phyloP scores from a whole-genome alignment of 2,888 invertebrate species.

The Acronicta aceris region DNA sequence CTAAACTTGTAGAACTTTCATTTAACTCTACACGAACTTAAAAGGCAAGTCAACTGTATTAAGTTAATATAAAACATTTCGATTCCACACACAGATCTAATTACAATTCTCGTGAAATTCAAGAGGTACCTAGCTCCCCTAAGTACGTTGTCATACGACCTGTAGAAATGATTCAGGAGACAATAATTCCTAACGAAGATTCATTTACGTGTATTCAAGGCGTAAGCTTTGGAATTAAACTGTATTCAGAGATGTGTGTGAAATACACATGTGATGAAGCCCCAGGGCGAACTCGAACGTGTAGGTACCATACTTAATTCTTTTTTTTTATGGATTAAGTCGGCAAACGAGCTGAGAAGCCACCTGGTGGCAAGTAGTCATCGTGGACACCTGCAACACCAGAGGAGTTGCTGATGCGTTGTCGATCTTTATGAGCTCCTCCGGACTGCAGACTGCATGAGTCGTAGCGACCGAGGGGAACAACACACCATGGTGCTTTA shows the following conservation, averaged over 20 bases:
- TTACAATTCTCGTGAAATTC: slow-evolving; percentile 26
- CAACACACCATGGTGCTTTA: too few relatives aligned
- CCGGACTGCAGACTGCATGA: too few relatives aligned
- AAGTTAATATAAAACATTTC: slow-evolving; percentile 28
- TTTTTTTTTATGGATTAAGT: too few relatives aligned
- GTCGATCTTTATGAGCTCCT: too few relatives aligned
- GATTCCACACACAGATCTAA: slow-evolving; percentile 21
- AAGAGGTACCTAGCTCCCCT: slow-evolving; percentile 11
- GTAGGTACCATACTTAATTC: neutral
- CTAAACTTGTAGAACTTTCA: too few relatives aligned
- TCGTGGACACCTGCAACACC: too few relatives aligned
- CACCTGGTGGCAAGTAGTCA: too few relatives aligned
- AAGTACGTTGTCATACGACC: slow-evolving; percentile 34
- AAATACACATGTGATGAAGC: slow-evolving; percentile 9
- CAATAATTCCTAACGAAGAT: slow-evolving; percentile 49
- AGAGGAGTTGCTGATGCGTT: too few relatives aligned
- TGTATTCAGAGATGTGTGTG: slow-evolving; percentile 61
- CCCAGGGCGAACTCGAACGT: slow-evolving; percentile 1
- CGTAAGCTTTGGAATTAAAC: slow-evolving; percentile 57
- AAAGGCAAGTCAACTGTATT: slow-evolving; percentile 18
- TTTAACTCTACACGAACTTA: slow-evolving; percentile 27
- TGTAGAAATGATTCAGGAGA: slow-evolving; percentile 28
- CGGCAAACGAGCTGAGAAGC: too few relatives aligned
- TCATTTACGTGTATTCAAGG: slow-evolving; percentile 40
- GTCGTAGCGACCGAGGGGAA: too few relatives aligned